Conservation (phyloP, 2,888 invertebrate genomes). For the Eretmocerus hayati region DNA sequence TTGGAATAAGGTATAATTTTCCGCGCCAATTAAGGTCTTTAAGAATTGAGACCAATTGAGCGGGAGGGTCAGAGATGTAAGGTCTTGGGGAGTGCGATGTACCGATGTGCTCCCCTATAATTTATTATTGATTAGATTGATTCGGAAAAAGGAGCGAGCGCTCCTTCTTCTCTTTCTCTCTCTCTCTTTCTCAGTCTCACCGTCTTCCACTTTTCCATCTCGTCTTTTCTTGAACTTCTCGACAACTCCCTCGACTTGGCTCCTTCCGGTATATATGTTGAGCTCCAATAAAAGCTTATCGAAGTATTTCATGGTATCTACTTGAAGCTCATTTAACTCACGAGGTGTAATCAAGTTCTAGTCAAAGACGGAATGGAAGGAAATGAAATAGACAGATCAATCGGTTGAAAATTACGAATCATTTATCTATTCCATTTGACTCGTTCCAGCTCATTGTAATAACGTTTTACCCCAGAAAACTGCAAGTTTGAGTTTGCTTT, state of each 20-base stretch:
- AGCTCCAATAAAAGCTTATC: conserved; percentile 10
- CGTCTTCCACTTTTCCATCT: too few relatives aligned
- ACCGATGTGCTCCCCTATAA: conserved; percentile 41
- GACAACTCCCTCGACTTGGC: conserved; percentile 2
- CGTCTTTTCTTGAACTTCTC: background rate
- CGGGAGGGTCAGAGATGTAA: conserved; percentile 44
- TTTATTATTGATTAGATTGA: conserved; percentile 47
- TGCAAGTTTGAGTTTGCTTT: too few relatives aligned
- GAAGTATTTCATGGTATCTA: background rate
- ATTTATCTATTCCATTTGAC: too few relatives aligned
- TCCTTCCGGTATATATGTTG: background rate
- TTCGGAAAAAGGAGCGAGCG: conserved; percentile 27
- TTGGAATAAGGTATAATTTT: conserved; percentile 46
- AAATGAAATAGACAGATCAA: too few relatives aligned
- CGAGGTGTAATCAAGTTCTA: too few relatives aligned
- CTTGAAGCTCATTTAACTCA: background rate
- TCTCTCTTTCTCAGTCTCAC: conserved; percentile 6
- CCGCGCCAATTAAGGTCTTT: conserved; percentile 48
- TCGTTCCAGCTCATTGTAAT: too few relatives aligned
- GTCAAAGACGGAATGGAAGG: too few relatives aligned
- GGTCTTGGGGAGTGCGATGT: conserved; percentile 38
- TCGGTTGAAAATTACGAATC: too few relatives aligned
- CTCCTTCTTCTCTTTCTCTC: conserved; percentile 12
- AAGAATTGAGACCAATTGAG: conserved; percentile 48
- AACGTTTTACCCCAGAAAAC: too few relatives aligned